Evolutionary conservation across 2,113 vertebrate species (phyloP), one percentile per base, ranked within the genome.

Genomic region (Neogale vison): DNA sequence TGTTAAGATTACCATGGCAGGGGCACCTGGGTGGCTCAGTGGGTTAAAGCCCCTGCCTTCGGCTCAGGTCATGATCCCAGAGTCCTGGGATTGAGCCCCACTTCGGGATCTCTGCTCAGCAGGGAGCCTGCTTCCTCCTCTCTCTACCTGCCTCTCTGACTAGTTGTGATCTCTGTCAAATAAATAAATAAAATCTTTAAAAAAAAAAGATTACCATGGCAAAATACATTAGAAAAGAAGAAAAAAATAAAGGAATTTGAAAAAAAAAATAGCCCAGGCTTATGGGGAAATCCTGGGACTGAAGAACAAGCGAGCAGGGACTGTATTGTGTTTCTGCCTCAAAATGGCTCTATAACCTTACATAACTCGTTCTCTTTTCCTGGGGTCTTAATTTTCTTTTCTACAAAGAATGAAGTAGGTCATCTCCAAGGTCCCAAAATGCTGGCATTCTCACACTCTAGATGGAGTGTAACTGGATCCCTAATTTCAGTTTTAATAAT

Each of bases 401-500:
- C 47, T 85, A 55, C 1, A 7, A 93, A 36, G 55, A 88, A 23
- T 74, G 45, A 82, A 39, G n/a, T 47, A 50, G 31, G 36, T 61
- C 5, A 69, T 69, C 39, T 88, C 57, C 52, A 84, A 90, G 20
- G 8, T 55, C 24, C 59, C 12, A n/a, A 95, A 61, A 52, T 65
- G 42, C 3, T 85, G 61, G 31, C 26, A n/a, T 42, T 63, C 34
- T 92, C 72, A 7, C 24, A 39, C 12, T 85, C 9, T 52, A 72
- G 12, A 6, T 42, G 34, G 18, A n/a, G 1, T 92, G 47, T 86
- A 10, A 80, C 2, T 47, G 36, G 63, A 77, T 14, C 21, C 57
- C 86, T 90, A 77, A 90, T 92, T 92, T 94, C 47, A 72, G 11
- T 95, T 63, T 88, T 81, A 80, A 89, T 95, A 82, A 52, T 76